A percentile compares a stretch with the other conserved stretches of the same genome.
phyloP scores from a whole-genome alignment of 2,113 vertebrate species.

The Conger conger region DNA sequence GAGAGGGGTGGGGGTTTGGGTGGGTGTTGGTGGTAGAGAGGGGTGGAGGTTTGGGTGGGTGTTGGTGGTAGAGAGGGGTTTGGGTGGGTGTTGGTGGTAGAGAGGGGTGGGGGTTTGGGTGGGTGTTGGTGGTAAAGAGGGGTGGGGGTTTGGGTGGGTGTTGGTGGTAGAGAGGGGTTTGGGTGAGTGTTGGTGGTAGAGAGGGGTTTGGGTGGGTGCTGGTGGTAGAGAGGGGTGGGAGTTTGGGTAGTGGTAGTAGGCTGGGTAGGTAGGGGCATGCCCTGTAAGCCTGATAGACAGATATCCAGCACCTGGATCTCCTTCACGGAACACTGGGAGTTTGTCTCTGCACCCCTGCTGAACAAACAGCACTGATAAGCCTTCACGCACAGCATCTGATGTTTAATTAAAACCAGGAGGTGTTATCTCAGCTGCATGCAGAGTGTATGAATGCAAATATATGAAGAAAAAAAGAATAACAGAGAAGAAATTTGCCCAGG shows the following conservation, averaged over 20 bases:
- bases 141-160: too few species aligned
- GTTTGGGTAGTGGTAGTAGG: too few species aligned
- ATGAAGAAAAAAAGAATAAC: constrained; percentile 59
- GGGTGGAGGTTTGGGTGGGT: neutral
- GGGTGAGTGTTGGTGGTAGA: too few species aligned
- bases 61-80: neutral
- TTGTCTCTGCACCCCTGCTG: constrained; percentile 44
- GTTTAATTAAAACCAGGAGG: constrained; percentile 70
- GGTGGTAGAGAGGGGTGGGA: neutral
- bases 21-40: too few species aligned
- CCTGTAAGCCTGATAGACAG: constrained; percentile 6
- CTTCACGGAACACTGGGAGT: neutral
- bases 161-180: too few species aligned
- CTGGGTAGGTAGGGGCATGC: neutral
- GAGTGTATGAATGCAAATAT: constrained; percentile 65
- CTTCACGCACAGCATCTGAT: constrained; percentile 59
- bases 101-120: neutral
- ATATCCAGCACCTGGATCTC: constrained; percentile 25
- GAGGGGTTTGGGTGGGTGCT: too few species aligned
- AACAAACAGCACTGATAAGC: constrained; percentile 55
- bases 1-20: neutral
- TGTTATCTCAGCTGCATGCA: constrained; percentile 47
- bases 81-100: too few species aligned
- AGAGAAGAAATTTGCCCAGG: constrained; percentile 45
- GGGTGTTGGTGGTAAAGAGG: neutral